Base-by-base conservation (phyloP, 2,113 vertebrate species). In the Rallus limicola region DNA sequence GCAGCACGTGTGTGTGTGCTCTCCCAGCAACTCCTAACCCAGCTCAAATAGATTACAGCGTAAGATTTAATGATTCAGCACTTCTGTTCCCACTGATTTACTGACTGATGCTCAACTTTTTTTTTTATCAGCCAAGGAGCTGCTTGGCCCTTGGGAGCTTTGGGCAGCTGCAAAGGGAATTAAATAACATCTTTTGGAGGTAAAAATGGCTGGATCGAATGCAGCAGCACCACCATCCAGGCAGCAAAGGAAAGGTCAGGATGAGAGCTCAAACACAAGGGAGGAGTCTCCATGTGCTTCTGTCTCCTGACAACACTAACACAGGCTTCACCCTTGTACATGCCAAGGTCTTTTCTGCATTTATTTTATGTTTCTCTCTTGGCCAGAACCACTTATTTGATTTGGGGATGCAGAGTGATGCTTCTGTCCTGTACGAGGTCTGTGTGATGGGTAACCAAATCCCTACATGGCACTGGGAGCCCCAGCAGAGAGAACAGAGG, bases 81-180 rank as follows among this genome's bases (percentile, higher is more conserved):
- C 59, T 94, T 93, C 92, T 72, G 42, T 28, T 90, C 65, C 80
- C 16, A 19, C 69, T 91, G 95, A 95, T 96, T 97, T 96, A 95
- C 95, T 84, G 90, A 86, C 76, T 64, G 86, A 81, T 86, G 52
- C 56, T 92, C 72, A 90, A 91, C 69, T 56, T 46, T 42, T 56
- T 46, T 42, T 83, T 81, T 55, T 56, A 88, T 92, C 93, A 78
- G 80, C 64, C 0, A 1, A 60, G 83, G 85, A 92, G 63, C 68
- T 70, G 64, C 76, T 78, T 78, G 92, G 86, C 88, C 95, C 78
- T 48, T 5, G 14, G 83, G 81, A 89, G 38, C 74, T 86, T 92
- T 79, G 74, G 63, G 55, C 33, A 53, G 55, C 68, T 86, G 82
- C 56, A 13, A 26, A 56, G 42, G 72, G 82, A 88, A 68, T 82